Evolutionary conservation across 2,113 vertebrate genomes (phyloP).

Genomic region (Nycticebus coucang): DNA sequence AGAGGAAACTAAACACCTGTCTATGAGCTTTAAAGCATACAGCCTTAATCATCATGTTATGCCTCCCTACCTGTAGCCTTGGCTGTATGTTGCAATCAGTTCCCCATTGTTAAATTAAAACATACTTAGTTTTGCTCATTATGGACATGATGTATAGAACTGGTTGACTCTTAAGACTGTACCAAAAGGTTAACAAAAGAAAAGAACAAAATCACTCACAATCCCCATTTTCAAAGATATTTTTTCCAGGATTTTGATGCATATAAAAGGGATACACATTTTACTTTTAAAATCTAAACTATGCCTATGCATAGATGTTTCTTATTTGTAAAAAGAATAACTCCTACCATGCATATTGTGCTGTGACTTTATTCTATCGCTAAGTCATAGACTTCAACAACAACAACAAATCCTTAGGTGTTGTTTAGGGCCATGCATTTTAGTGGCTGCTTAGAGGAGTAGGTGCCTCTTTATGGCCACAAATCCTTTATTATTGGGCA

Average conservation of each 20-base stretch:
- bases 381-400: not conserved
- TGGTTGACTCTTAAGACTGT: conserved; percentile 57
- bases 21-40: conserved; percentile 59
- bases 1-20: conserved; percentile 65
- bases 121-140: conserved; percentile 67
- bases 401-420: not conserved
- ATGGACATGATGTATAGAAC: conserved; percentile 15
- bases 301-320: not conserved
- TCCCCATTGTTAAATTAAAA: conserved; percentile 76
- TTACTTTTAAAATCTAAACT: not conserved
- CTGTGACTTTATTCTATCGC: not conserved
- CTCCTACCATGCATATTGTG: not conserved
- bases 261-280: not conserved
- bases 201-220: conserved; percentile 48
- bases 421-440: not conserved
- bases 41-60: conserved; percentile 16
- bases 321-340: conserved; percentile 30
- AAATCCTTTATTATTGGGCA: not conserved
- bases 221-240: not conserved
- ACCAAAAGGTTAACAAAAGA: conserved; percentile 36
- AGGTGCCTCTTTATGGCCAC: not conserved
- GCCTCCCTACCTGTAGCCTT: conserved; percentile 38
- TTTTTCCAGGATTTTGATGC: not conserved
- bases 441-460: not conserved
- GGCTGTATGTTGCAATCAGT: conserved; percentile 67